Conservation (phyloP, 1,140 invertebrate species). For the Macrobrachium rosenbergii region DNA sequence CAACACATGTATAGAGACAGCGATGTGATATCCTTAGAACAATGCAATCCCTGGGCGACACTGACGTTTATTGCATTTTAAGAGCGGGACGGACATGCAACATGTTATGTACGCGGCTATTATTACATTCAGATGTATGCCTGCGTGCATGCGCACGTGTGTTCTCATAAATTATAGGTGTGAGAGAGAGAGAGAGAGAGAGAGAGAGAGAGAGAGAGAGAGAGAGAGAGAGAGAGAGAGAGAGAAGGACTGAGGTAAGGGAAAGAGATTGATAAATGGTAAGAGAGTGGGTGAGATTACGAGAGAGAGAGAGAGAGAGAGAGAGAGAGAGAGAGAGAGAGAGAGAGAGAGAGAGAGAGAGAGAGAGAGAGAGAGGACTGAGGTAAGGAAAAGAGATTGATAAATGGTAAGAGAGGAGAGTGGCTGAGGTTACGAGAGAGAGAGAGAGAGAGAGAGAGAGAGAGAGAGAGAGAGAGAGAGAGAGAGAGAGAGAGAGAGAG, state of each 20-base stretch:
- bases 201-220: background rate
- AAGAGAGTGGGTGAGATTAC: background rate
- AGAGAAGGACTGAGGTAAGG: background rate
- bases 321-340: background rate
- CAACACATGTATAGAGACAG: too few relatives aligned
- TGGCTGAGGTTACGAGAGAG: background rate
- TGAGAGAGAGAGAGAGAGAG: background rate
- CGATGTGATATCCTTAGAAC: background rate
- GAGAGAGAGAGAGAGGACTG: background rate
- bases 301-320: too few relatives aligned
- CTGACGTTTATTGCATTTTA: constrained; percentile 42
- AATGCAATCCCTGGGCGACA: constrained; percentile 34
- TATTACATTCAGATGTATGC: background rate
- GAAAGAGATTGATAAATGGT: background rate
- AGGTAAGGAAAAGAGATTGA: too few relatives aligned
- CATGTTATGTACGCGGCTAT: constrained; percentile 14
- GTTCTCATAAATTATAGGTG: constrained; percentile 9
- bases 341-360: background rate
- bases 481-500: background rate
- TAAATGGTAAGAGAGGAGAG: background rate
- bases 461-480: constrained; percentile 3
- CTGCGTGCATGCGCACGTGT: background rate
- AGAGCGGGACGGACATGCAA: constrained; percentile 24
- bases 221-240: background rate
- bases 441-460: too few relatives aligned